A percentile compares a stretch with the other conserved stretches of the same genome.
Conservation (phyloP, 2,888 invertebrate species). For the Atethmia centrago region DNA sequence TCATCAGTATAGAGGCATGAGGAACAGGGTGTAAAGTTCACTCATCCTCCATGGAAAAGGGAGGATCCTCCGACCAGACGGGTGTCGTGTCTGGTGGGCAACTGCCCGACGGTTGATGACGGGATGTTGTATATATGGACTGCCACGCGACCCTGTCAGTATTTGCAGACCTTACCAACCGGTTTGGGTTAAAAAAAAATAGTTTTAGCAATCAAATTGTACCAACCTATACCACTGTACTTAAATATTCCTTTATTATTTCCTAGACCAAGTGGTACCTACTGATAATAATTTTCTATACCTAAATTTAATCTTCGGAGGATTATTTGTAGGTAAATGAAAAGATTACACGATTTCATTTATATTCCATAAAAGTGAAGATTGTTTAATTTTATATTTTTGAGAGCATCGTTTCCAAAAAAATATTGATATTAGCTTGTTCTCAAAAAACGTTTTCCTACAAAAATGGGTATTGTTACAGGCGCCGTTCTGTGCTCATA, state of each 20-base stretch:
- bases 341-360: background rate
- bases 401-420: slow-evolving; percentile 2
- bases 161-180: background rate
- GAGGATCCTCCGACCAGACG: too few relatives aligned
- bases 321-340: background rate
- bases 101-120: too few relatives aligned
- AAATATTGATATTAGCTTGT: slow-evolving; percentile 21
- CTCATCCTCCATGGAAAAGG: too few relatives aligned
- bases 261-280: background rate
- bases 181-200: background rate
- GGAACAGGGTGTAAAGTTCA: too few relatives aligned
- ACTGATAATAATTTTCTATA: background rate
- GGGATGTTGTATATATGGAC: too few relatives aligned
- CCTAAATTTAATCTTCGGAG: background rate
- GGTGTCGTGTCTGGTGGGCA: too few relatives aligned
- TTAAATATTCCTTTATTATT: background rate
- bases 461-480: slow-evolving; percentile 28
- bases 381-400: slow-evolving; percentile 11
- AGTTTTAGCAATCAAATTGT: background rate
- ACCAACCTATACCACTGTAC: background rate
- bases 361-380: background rate
- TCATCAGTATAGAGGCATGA: too few relatives aligned
- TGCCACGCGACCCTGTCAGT: background rate
- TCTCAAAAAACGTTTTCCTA: slow-evolving; percentile 19
- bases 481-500: slow-evolving; percentile 17